Evolutionary conservation across 2,888 invertebrate genomes (phyloP), one percentile per base, ranked within the genome.

Genomic region (Drosophila neotestacea): DNA sequence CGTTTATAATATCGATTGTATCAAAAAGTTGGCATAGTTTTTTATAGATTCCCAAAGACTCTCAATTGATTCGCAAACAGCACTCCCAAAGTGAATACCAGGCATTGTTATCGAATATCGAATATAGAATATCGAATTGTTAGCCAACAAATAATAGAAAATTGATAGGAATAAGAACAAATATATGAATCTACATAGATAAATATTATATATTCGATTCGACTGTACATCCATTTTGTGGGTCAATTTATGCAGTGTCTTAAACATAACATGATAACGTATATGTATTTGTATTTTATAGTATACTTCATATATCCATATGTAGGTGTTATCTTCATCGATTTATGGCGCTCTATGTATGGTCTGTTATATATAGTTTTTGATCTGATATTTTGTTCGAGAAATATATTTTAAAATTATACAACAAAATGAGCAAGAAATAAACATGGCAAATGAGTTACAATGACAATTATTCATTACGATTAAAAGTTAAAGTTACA

Each of bases 361-460:
- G n/a, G 6, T 44, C n/a, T 30, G 38, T n/a, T 41, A 16, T 50
- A 32, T 22, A 22, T 22, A 22, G 22, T 22, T 39, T 42, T 6
- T 42, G 34, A 34, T 55, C 16, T 42, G n/a, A 34, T 32, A 10
- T 3, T 6, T n/a, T 30, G 38, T 34, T 27, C 32, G 32, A 7
- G 47, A 9, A 5, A 22, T 22, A 5, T 4, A 47, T 41, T 39
- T 50, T 59, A 78, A 75, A 60, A 73, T 68, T 64, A 66, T 58
- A 66, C 46, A 70, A 79, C 59, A 79, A 64, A 54, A 61, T 54
- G 44, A 5, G 36, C 16, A 39, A 39, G 58, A 48, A 61, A 41
- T 58, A 59, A 73, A 62, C 65, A 76, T 77, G 77, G 77, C 77
- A 77, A 77, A 70, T 54, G 51, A 66, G 76, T 75, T 77, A 63